These are phyloP conservation scores for Tinamus major DNA, from an alignment of 2,797 vertebrate species.

Conservation along the genomic window DNA sequence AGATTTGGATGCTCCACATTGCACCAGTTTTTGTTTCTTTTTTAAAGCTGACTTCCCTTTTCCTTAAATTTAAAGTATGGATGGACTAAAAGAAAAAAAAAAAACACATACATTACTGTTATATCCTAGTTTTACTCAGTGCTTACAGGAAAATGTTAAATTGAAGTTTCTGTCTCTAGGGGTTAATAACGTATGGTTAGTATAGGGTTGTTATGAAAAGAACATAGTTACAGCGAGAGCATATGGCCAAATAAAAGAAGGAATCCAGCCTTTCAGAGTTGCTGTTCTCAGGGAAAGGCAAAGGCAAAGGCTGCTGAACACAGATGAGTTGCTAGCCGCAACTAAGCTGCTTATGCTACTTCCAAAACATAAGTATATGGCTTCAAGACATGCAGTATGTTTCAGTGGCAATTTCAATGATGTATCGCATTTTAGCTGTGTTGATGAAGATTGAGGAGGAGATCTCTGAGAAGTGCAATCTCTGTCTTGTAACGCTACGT, in stretches of 20 bases:
- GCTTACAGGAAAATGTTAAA: slow-evolving; percentile 49
- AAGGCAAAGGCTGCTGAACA: not conserved
- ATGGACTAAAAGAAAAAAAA: rapidly evolving
- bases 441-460: not conserved
- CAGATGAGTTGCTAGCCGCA: not conserved
- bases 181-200: slow-evolving; percentile 37
- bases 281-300: slow-evolving; percentile 22
- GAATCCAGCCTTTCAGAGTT: not conserved
- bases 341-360: not conserved
- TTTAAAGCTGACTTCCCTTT: not conserved
- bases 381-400: not conserved
- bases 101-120: not conserved
- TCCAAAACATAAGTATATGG: not conserved
- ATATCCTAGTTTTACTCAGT: not conserved
- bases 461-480: rapidly evolving
- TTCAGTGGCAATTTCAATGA: not conserved
- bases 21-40: not conserved
- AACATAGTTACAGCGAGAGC: slow-evolving; percentile 45
- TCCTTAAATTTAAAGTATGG: not conserved
- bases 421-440: not conserved
- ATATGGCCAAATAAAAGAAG: slow-evolving; percentile 44
- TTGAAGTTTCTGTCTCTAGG: slow-evolving; percentile 39
- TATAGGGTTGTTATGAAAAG: slow-evolving; percentile 24
- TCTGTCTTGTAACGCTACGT: not conserved
- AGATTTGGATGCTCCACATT: not conserved